phyloP scores from a whole-genome alignment of 1,140 invertebrate genomes.

The Ceratina australensis region DNA sequence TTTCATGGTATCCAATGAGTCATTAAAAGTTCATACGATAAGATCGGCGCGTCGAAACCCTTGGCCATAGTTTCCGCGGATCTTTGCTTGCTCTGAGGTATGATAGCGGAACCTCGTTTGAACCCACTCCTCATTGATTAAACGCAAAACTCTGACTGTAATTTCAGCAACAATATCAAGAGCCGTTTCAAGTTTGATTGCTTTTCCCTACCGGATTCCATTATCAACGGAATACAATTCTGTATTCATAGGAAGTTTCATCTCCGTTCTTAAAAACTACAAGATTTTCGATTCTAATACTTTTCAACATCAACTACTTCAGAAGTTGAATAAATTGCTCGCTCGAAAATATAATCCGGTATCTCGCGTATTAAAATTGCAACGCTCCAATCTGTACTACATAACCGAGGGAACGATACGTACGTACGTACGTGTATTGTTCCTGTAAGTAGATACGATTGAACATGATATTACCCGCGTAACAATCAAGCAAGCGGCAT shows the following conservation, averaged over 20 bases:
- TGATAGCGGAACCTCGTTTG: slow-evolving; percentile 19
- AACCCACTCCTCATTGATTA: slow-evolving; percentile 23
- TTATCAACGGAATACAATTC: neutral
- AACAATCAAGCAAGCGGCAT: neutral
- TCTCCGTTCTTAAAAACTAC: too few species aligned
- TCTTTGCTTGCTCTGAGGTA: neutral
- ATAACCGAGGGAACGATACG: too few species aligned
- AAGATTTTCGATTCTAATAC: too few species aligned
- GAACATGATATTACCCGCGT: neutral
- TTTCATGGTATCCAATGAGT: slow-evolving; percentile 18
- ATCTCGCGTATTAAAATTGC: too few species aligned
- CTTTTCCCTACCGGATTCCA: neutral
- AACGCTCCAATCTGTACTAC: too few species aligned
- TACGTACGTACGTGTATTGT: too few species aligned
- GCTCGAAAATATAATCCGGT: too few species aligned
- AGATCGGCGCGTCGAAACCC: slow-evolving; percentile 3
- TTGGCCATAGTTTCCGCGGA: slow-evolving; percentile 7
- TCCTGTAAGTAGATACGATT: too few species aligned
- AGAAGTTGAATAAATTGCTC: too few species aligned
- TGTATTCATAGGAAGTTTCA: too few species aligned
- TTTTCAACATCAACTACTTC: too few species aligned
- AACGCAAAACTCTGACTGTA: slow-evolving; percentile 9
- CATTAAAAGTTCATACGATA: slow-evolving; percentile 25
- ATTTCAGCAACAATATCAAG: neutral
- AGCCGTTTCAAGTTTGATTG: slow-evolving; percentile 15